A percentile compares a stretch with the other conserved stretches of the same genome.
Evolutionary conservation across 1,140 invertebrate species (phyloP).

Genomic region (Armadillidium nasatum): DNA sequence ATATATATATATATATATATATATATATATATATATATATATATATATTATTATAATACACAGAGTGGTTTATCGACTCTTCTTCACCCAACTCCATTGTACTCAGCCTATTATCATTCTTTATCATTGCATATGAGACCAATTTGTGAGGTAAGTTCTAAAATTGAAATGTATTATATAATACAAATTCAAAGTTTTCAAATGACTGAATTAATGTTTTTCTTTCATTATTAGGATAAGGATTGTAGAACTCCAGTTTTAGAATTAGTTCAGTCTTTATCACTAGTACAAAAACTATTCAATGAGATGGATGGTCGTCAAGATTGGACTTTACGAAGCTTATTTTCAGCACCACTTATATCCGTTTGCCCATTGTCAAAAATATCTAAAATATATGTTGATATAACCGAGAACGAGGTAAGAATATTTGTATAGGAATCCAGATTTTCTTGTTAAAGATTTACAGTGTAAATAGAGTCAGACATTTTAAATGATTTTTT

Average conservation of each 20-base stretch:
- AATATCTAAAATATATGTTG: constrained; percentile 74
- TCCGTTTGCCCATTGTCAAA: constrained; percentile 72
- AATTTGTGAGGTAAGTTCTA: constrained; percentile 48
- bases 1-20: constrained; percentile 4
- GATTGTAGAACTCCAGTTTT: constrained; percentile 62
- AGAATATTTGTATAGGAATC: constrained; percentile 25
- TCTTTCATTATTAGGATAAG: constrained; percentile 49
- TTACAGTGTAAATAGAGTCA: background rate
- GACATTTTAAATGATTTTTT: background rate
- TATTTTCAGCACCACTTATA: constrained; percentile 77
- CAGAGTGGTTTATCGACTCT: constrained; percentile 75
- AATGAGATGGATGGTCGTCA: constrained; percentile 51
- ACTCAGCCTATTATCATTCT: constrained; percentile 91
- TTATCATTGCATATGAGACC: constrained; percentile 77
- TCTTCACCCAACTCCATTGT: constrained; percentile 83
- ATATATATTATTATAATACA: constrained; percentile 45
- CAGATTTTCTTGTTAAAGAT: no score
- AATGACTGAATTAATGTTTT: background rate
- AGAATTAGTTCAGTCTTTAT: constrained; percentile 76
- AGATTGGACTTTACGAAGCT: constrained; percentile 78
- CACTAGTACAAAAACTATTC: constrained; percentile 76
- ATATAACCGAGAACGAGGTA: constrained; percentile 59
- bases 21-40: background rate
- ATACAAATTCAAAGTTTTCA: background rate
- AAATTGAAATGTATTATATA: background rate